A percentile compares a stretch with the other conserved stretches of the same genome.
Conservation (phyloP, 2,888 invertebrate species). For the Calameuta filiformis region DNA sequence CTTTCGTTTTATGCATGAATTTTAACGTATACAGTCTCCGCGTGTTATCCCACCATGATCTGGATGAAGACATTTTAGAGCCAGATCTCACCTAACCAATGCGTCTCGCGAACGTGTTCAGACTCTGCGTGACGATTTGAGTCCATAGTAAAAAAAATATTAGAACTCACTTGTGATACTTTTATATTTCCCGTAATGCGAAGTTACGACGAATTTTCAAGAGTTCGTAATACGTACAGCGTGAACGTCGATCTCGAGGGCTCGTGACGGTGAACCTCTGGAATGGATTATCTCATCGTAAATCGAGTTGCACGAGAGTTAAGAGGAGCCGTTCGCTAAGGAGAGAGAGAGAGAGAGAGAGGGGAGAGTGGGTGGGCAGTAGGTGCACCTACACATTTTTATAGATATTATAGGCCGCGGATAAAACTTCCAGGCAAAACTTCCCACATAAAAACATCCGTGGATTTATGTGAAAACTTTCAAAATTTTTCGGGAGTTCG, state of each 20-base stretch:
- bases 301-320: neutral
- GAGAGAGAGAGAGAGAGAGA: neutral
- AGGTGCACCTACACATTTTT: conserved; percentile 12
- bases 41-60: conserved; percentile 29
- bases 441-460: conserved; percentile 54
- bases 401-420: conserved; percentile 32
- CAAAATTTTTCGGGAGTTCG: conserved; percentile 35
- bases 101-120: neutral
- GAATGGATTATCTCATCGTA: neutral
- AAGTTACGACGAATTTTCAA: neutral
- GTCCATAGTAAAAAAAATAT: neutral
- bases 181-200: neutral
- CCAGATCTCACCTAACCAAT: neutral
- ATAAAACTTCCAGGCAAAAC: conserved; percentile 41
- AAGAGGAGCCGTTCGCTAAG: neutral
- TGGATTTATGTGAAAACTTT: conserved; percentile 56
- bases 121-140: neutral
- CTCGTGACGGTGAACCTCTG: neutral
- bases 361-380: no score
- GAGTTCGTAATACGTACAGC: neutral
- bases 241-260: neutral
- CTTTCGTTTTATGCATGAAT: conserved; percentile 46
- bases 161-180: neutral
- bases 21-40: conserved; percentile 22
- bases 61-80: neutral